phyloP scores from a whole-genome alignment of 2,888 invertebrate species.

The Ophion costatus region DNA sequence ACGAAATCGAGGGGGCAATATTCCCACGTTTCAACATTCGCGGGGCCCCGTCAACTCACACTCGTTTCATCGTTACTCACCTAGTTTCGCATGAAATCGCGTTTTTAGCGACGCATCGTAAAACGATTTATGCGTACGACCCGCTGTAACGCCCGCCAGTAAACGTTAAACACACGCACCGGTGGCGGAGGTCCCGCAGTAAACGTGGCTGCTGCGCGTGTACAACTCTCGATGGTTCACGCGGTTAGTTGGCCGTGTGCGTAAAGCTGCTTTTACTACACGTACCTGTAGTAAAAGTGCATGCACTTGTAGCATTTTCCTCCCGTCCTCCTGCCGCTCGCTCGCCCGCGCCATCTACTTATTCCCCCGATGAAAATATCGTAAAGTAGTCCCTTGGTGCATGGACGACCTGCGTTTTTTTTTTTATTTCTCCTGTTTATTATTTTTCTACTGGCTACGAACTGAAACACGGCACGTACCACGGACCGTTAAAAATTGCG shows the following conservation, averaged over 20 bases:
- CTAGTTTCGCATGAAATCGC: conserved; percentile 80
- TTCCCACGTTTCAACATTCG: conserved; percentile 45
- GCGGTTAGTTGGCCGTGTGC: conserved; percentile 78
- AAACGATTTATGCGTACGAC: conserved; percentile 82
- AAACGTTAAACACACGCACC: conserved; percentile 78
- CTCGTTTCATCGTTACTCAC: conserved; percentile 65
- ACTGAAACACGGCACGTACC: conserved; percentile 37
- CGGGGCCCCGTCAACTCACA: conserved; percentile 39
- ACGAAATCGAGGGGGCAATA: conserved; percentile 21
- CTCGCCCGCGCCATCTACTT: conserved; percentile 77
- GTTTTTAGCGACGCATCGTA: conserved; percentile 83
- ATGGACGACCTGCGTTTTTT: conserved; percentile 29
- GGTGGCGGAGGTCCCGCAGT: conserved; percentile 65
- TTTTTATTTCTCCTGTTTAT: conserved; percentile 14
- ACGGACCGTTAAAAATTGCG: conserved; percentile 47
- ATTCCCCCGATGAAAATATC: conserved; percentile 80
- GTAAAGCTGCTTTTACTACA: conserved; percentile 81
- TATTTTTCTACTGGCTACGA: conserved; percentile 39
- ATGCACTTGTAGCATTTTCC: conserved; percentile 54
- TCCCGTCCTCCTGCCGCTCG: background rate
- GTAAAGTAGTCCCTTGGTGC: conserved; percentile 70
- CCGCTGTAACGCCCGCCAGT: conserved; percentile 80
- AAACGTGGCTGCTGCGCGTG: conserved; percentile 38
- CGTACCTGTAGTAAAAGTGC: conserved; percentile 68
- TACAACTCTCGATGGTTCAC: conserved; percentile 63